Evolutionary conservation across 2,113 vertebrate species (phyloP), one percentile per base, ranked within the genome.

Genomic region (Microtus montanus): DNA sequence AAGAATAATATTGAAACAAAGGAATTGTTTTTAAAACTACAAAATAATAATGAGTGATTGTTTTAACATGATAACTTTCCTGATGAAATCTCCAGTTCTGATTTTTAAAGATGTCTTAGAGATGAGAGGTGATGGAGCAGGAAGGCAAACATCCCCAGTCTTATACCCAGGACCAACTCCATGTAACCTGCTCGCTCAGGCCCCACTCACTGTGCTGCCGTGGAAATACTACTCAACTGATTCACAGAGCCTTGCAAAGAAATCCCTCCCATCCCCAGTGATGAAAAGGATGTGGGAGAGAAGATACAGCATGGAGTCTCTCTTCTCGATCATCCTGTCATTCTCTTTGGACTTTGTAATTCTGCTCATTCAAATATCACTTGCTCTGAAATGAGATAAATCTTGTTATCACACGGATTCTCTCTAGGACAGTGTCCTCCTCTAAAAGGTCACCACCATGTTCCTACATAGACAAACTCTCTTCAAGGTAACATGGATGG

Each of bases 311-410:
- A 61, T 91, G 52, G 74, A 94, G 44, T 91, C 12, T 33, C 38
- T 24, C 9, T 75, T 44, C 7, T 90, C 26, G 9, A 87, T 64
- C 26, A 22, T 35, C 38, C n/a, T 89, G 20, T 47, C 54, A 79
- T 86, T 96, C 47, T 30, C 33, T 3, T 2, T 44, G 63, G 90
- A 41, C 4, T 82, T 95, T 68, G n/a, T 49, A 47, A 54, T 87
- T 49, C 38, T 87, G 33, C 73, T 75, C 12, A 11, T 38, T 88
- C 66, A 94, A 68, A 68, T 90, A 95, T 35, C 63, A 79, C 75
- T 79, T 26, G 58, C 52, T 87, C n/a, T 79, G 33, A 87, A 96
- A 70, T 24, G 17, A 33, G 70, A 90, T 66, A 92, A 63, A 92
- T 85, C 41, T 33, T 87, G 22, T 82, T 73, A 88, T 63, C 47